Evolutionary conservation across 2,888 invertebrate species (phyloP), one percentile per base, ranked within the genome.

Genomic region (Hermodice carunculata): DNA sequence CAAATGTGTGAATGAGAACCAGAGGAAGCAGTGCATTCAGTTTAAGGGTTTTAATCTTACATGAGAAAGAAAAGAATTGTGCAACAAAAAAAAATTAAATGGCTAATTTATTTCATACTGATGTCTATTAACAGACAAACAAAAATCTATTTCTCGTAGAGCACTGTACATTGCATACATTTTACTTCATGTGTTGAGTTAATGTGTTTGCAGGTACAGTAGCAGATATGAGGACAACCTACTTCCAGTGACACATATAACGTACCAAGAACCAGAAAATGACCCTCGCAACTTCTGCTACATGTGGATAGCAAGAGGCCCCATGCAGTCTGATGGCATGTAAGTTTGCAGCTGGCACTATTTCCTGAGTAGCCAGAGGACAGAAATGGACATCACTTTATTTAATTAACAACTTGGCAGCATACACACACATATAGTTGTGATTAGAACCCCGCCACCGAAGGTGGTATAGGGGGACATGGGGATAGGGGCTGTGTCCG

Each of bases 271-370:
- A 82, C 96, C 96, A 0, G 92, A 93, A 74, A 96, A 98, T 88
- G 97, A 97, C 87, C 96, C 97, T 0, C 89, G 93, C 76, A 93
- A 94, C 6, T 95, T 92, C 85, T 92, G 94, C 79, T 97, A 96
- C 79, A 87, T 97, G 3, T 96, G 95, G 94, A 91, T 92, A 6
- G 89, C 91, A 19, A 71, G 81, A 29, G 84, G 86, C 31, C 77
- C 80, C 11, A 57, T 61, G 64, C 64, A 1, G 4, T 29, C 14
- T 8, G 43, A 43, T 5, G 17, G 29, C n/a, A n/a, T 57, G 57
- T 57, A 32, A 44, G 57, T 57, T n/a, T 14, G 40, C 40, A 17
- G 37, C 37, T 37, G 8, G 37, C 8, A 37, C 8, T 37, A n/a
- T n/a, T n/a, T 37, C 14, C 46, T 44, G 17, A 19, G 14, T 14